phyloP scores from a whole-genome alignment of 1,140 invertebrate genomes.

The Belonocnema kinseyi region DNA sequence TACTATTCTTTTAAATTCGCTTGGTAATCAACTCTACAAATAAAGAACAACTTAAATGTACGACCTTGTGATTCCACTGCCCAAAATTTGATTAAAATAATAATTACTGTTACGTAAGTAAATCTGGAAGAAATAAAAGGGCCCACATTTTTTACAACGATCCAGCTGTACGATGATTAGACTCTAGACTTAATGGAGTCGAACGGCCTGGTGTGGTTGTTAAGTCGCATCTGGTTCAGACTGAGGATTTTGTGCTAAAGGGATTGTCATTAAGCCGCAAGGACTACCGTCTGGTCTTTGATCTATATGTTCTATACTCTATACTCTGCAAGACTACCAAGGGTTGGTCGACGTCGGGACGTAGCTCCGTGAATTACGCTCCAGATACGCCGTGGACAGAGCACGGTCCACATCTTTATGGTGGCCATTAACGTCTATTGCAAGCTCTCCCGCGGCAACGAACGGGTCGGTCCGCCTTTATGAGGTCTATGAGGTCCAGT shows the following conservation, averaged over 20 bases:
- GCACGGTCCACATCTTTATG: slow-evolving; percentile 53
- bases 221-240: too few species aligned
- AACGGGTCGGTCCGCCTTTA: slow-evolving; percentile 44
- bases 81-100: too few species aligned
- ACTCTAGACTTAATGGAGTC: too few species aligned
- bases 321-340: not conserved
- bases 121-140: too few species aligned
- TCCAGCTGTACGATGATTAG: too few species aligned
- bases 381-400: slow-evolving; percentile 44
- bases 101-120: too few species aligned
- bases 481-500: slow-evolving; percentile 35
- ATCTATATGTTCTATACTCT: not conserved
- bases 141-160: too few species aligned
- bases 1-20: too few species aligned
- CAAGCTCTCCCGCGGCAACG: slow-evolving; percentile 43
- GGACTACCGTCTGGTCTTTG: not conserved
- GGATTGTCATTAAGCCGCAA: slow-evolving; percentile 1
- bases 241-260: not conserved
- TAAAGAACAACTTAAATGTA: too few species aligned
- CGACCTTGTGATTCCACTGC: too few species aligned
- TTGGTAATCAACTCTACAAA: too few species aligned
- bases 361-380: slow-evolving; percentile 41
- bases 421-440: slow-evolving; percentile 54
- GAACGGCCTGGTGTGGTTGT: too few species aligned
- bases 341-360: slow-evolving; percentile 29